Evolutionary conservation across 92 coral and sea anemone species (phyloP), one percentile per base, ranked within the genome.

Genomic region (Plumapathes pennacea): DNA sequence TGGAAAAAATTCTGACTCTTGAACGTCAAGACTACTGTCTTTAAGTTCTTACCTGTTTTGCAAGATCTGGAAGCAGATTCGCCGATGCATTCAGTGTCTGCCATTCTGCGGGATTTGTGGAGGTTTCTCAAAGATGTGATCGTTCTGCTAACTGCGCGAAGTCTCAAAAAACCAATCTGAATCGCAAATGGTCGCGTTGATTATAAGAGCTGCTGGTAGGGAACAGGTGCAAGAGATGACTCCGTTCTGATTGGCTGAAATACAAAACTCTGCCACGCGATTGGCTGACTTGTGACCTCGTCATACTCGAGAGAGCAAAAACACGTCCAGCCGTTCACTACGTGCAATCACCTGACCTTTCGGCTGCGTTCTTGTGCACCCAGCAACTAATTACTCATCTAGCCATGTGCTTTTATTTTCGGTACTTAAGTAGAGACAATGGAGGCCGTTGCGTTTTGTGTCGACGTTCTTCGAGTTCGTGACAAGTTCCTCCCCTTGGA

Each of bases 171-270:
- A 53, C 42, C 22, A 21, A 30, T 20, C 54, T 41, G 23, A 46
- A 32, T 40, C 40, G 41, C 42, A 42, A 54, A 66, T n/a, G 33
- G 41, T 53, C 33, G 41, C 26, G 33, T 33, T 62, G 45, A 78
- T 52, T 50, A 60, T 42, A 55, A 69, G 69, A 74, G 74, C 46
- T 74, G 84, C 83, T 81, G 77, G 81, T 70, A 46, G 38, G 25
- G 61, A 77, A 75, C 94, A 85, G 94, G 94, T 85, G 94, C 64
- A 85, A 8, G 44, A 47, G 21, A 27, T 25, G 39, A 46, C 56
- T 51, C 28, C 15, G 7, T 45, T 44, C 32, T 60, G 67, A 85
- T 85, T 85, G 94, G 94, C 19, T 48, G 26, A 43, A 27, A 76
- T 32, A 32, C 43, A 51, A 21, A 45, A 57, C 4, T 52, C 56